Evolutionary conservation across 30 jellyfish, hydroid and myxozoan genomes (phyloP), one percentile per base, ranked within the genome.

Genomic region (Phacellophora camtschatica): DNA sequence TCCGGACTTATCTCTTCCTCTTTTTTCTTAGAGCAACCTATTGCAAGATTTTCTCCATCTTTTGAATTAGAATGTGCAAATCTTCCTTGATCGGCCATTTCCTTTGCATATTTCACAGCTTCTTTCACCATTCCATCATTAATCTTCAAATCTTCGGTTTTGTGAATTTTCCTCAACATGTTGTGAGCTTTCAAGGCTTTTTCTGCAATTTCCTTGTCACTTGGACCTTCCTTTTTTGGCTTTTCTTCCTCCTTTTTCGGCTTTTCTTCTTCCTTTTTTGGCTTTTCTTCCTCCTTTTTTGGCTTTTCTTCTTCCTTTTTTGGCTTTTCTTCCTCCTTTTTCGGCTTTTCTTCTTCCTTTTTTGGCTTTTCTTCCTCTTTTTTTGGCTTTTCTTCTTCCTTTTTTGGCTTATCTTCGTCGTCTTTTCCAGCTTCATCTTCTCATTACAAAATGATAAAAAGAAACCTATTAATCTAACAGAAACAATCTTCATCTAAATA

Each of bases 11-110:
- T 46, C 56, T 90, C 81, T 11, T 86, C 87, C 10, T 70, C 87
- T 32, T 56, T 45, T 30, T 42, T 16, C 23, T 69, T 49, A 0
- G 77, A 54, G 30, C 98, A 91, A 15, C 77, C 82, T 92, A 84
- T 63, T 3, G 95, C 98, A 15, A 89, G 77, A 64, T 89, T 89
- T 75, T 89, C 97, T 0, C 97, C 97, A 77, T 82, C 92, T 20
- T 53, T 22, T 29, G 67, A 30, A 1, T 61, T 42, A 31, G 84
- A 85, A 50, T 90, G 97, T 30, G 46, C 41, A 18, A 90, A 77
- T 0, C 22, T 49, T 25, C 84, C 88, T 51, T 33, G 22, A 12
- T 51, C 62, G 5, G 96, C 94, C 31, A 90, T 32, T 31, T 49
- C 51, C 57, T 90, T 86, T 33, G 97, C 97, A 59, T 82, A 83